Conservation (phyloP, 1,140 invertebrate genomes). For the Mactra quadrangularis region DNA sequence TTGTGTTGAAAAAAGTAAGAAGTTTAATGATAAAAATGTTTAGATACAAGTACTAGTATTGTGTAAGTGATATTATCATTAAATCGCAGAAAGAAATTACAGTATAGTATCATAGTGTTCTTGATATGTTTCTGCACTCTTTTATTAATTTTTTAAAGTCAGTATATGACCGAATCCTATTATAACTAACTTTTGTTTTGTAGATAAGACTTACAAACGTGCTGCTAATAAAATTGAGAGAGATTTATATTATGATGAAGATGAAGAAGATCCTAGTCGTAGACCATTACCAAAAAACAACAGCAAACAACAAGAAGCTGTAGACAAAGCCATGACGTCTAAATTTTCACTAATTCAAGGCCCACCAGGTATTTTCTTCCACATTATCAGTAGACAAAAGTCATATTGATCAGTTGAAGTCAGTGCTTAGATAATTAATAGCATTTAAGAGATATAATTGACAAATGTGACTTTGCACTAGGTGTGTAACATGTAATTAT, state of each 20-base stretch:
- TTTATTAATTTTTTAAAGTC: background rate
- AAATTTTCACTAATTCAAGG: constrained; percentile 72
- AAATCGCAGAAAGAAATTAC: background rate
- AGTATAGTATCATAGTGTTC: background rate
- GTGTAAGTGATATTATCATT: background rate
- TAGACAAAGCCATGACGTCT: constrained; percentile 46
- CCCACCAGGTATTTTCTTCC: constrained; percentile 68
- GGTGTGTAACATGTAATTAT: too few relatives aligned
- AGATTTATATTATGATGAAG: constrained; percentile 10
- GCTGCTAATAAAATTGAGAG: constrained; percentile 26
- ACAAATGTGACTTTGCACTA: too few relatives aligned
- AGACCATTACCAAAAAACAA: constrained; percentile 47
- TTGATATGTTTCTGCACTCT: too few relatives aligned
- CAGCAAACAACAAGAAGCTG: constrained; percentile 50
- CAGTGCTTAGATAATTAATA: too few relatives aligned
- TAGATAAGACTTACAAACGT: constrained; percentile 27
- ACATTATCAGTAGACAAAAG: background rate
- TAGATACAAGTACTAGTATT: background rate
- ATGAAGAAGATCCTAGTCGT: background rate
- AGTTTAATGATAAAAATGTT: too few relatives aligned
- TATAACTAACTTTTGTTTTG: background rate
- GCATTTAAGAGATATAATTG: too few relatives aligned
- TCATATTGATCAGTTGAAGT: background rate
- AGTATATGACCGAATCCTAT: background rate
- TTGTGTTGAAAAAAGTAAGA: too few relatives aligned